Percentiles rank a stretch among this genome's conserved stretches.
These are phyloP conservation scores for Lepidothrix coronata DNA, from an alignment of 2,113 vertebrate species.

Conservation along the genomic window DNA sequence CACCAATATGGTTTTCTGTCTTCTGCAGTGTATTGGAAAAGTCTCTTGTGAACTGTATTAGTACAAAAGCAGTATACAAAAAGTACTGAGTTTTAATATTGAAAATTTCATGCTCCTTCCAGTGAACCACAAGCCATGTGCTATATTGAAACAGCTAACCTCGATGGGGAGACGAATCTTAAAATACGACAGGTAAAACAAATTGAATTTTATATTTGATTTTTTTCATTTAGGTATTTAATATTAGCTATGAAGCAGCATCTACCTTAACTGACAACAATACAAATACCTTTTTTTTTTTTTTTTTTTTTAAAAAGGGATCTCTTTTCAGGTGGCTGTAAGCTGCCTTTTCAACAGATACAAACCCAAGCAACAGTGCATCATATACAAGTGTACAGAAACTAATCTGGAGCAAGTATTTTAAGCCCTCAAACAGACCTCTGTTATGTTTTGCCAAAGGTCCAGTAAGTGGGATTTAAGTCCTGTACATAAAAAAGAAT, in stretches of 20 bases:
- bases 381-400: neutral
- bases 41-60: neutral
- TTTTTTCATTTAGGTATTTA: neutral
- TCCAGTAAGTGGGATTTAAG: neutral
- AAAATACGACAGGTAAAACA: conserved; percentile 93
- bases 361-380: neutral
- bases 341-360: neutral
- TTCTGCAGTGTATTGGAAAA: neutral
- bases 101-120: conserved; percentile 6
- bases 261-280: neutral
- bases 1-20: neutral
- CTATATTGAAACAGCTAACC: conserved; percentile 96
- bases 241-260: neutral
- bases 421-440: neutral
- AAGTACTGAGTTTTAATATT: neutral
- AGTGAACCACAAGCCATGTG: conserved; percentile 99
- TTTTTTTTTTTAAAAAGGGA: neutral
- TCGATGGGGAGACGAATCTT: conserved; percentile 98
- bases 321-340: neutral
- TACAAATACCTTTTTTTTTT: fast-evolving
- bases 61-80: neutral
- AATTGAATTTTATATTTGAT: neutral
- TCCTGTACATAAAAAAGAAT: neutral
- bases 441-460: neutral
- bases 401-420: neutral